Evolutionary conservation across 1,140 invertebrate genomes (phyloP).

Genomic region (Drosophila pruinosa): DNA sequence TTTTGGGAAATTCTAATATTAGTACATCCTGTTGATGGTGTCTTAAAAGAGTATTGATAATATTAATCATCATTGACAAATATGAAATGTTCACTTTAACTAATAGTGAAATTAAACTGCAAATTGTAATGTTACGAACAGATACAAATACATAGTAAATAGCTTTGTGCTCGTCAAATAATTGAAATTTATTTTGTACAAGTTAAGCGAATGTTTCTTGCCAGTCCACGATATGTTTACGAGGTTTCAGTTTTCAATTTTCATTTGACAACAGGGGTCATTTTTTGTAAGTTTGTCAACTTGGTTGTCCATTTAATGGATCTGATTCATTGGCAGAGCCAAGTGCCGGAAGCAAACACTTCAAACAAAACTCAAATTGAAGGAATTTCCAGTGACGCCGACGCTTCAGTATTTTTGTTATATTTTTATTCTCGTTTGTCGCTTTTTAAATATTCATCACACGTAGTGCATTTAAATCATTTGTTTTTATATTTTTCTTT

Average conservation of each 20-base stretch:
- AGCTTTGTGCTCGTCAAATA: too few species aligned
- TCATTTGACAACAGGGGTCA: neutral
- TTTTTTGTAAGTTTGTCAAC: neutral
- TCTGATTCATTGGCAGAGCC: constrained; percentile 23
- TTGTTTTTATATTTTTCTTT: constrained; percentile 8
- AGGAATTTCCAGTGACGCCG: constrained; percentile 34
- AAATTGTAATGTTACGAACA: too few species aligned
- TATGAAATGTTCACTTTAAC: too few species aligned
- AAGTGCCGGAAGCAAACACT: constrained; percentile 41
- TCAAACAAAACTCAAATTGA: constrained; percentile 30
- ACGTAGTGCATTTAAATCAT: constrained; percentile 36
- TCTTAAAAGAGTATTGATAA: too few species aligned
- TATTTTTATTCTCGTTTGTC: constrained; percentile 3
- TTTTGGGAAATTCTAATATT: too few species aligned
- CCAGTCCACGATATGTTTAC: neutral
- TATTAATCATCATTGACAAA: too few species aligned
- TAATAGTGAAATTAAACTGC: too few species aligned
- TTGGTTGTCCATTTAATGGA: neutral
- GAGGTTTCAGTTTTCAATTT: too few species aligned
- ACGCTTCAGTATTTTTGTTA: constrained; percentile 4
- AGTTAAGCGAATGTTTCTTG: neutral
- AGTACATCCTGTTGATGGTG: too few species aligned
- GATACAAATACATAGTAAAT: too few species aligned
- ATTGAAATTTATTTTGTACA: too few species aligned
- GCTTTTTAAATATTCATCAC: constrained; percentile 25